These are phyloP conservation scores for Spea multiplicata DNA, from an alignment of 2,113 vertebrate genomes.

Conservation along the genomic window DNA sequence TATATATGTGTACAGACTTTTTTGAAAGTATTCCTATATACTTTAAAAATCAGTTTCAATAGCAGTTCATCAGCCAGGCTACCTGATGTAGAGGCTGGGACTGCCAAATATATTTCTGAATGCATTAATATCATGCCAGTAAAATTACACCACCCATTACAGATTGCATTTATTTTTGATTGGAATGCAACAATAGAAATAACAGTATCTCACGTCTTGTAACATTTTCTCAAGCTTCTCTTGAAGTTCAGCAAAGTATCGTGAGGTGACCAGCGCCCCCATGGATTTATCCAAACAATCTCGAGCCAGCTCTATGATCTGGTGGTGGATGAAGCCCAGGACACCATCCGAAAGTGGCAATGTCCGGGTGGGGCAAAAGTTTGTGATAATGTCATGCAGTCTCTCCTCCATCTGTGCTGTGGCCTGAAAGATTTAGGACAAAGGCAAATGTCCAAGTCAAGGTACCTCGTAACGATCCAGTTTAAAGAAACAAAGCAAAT, in stretches of 20 bases:
- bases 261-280: constrained; percentile 86
- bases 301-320: constrained; percentile 88
- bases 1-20: too few species aligned
- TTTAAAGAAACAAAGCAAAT: not conserved
- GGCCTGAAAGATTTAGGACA: constrained; percentile 69
- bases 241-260: constrained; percentile 94
- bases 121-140: too few species aligned
- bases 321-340: constrained; percentile 96
- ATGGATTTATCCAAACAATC: constrained; percentile 94
- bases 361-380: constrained; percentile 74
- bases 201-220: constrained; percentile 72
- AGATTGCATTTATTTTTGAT: too few species aligned
- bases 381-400: constrained; percentile 81
- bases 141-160: too few species aligned
- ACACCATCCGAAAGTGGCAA: constrained; percentile 89
- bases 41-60: too few species aligned
- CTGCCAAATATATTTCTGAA: too few species aligned
- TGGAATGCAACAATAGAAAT: not conserved
- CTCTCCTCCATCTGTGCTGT: constrained; percentile 96
- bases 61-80: too few species aligned
- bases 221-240: constrained; percentile 94
- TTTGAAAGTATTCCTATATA: too few species aligned
- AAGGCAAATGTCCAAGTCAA: not conserved
- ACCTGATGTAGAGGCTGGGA: too few species aligned
- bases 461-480: not conserved